These are phyloP conservation scores for Listronotus oregonensis DNA, from an alignment of 1,140 invertebrate genomes.

Conservation along the genomic window DNA sequence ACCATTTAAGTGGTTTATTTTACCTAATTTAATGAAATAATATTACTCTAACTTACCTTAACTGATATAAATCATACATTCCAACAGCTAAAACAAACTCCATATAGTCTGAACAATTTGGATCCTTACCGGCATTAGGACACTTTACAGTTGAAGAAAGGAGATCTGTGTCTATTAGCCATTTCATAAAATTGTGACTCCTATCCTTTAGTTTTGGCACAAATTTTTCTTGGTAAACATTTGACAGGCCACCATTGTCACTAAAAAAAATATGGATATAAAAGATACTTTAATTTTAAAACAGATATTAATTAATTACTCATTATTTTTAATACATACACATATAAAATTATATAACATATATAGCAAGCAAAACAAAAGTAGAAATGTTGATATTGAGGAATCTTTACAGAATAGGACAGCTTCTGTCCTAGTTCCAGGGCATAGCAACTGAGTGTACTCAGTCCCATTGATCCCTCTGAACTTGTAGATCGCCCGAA, in stretches of 20 bases:
- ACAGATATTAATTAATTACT: too few species aligned
- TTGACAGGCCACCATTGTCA: slow-evolving; percentile 24
- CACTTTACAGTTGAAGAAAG: slow-evolving; percentile 19
- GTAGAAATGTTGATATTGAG: too few species aligned
- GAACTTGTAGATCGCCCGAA: too few species aligned
- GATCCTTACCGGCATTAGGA: slow-evolving; percentile 20
- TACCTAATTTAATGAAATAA: background rate
- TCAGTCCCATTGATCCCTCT: too few species aligned
- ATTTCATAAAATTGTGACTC: slow-evolving; percentile 22
- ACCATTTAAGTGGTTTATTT: too few species aligned
- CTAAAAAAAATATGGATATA: slow-evolving; percentile 8
- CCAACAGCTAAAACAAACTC: slow-evolving; percentile 23
- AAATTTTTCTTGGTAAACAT: slow-evolving; percentile 25
- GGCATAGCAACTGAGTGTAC: too few species aligned
- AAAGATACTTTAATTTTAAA: too few species aligned
- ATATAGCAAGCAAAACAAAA: too few species aligned
- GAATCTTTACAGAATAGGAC: too few species aligned
- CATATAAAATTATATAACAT: too few species aligned
- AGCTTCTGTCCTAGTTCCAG: too few species aligned
- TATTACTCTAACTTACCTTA: slow-evolving; percentile 14
- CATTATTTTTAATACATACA: too few species aligned
- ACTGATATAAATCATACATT: slow-evolving; percentile 27
- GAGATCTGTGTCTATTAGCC: slow-evolving; percentile 20
- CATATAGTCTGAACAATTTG: slow-evolving; percentile 23
- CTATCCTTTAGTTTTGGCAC: slow-evolving; percentile 28